phyloP scores from a whole-genome alignment of 2,113 vertebrate genomes.

The Mixornis gularis region DNA sequence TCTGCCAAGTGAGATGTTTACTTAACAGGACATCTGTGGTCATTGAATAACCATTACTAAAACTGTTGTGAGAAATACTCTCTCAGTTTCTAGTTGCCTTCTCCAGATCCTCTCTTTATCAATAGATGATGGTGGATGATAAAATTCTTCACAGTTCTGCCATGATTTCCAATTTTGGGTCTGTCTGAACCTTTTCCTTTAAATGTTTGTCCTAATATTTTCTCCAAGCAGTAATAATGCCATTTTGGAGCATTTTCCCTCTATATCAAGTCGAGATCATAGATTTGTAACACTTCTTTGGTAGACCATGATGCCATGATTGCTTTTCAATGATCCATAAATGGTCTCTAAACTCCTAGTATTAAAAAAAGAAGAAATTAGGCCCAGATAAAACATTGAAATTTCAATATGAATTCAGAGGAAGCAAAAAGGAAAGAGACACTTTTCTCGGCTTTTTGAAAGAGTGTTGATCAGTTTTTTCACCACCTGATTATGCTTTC shows the following conservation, averaged over 20 bases:
- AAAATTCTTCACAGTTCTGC: not conserved
- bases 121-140: not conserved
- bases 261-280: not conserved
- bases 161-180: not conserved
- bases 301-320: fast-evolving
- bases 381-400: not conserved
- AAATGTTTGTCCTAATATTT: not conserved
- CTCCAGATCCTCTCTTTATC: not conserved
- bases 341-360: not conserved
- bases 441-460: not conserved
- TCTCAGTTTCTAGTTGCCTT: not conserved
- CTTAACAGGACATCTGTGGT: not conserved
- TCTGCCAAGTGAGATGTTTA: not conserved
- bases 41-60: not conserved
- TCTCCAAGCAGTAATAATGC: not conserved
- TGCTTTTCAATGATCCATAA: not conserved
- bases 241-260: not conserved
- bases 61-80: not conserved
- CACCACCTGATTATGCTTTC: not conserved
- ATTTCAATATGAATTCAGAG: not conserved
- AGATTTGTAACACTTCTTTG: not conserved
- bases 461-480: not conserved
- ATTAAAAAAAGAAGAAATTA: not conserved
- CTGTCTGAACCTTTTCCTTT: not conserved
- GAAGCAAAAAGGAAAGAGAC: constrained; percentile 5